Percentiles rank a stretch among this genome's conserved stretches.
Evolutionary conservation across 2,113 vertebrate species (phyloP).

Genomic region (Petrocephalus zakoni): DNA sequence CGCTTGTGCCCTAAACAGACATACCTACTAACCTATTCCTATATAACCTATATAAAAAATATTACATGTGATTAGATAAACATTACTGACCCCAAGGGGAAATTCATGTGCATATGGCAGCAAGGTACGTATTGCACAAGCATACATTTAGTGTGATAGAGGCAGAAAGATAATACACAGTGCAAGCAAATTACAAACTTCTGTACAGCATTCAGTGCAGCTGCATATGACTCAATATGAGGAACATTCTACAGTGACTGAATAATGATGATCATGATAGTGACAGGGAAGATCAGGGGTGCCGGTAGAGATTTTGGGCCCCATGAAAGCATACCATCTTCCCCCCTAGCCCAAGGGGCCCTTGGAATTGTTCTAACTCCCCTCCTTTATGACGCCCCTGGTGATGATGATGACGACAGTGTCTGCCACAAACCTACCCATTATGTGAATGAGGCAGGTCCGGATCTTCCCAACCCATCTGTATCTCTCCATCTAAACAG

Average conservation of each 20-base stretch:
- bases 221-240: not conserved
- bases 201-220: not conserved
- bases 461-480: not conserved
- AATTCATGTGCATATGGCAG: not conserved
- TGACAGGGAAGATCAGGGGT: not conserved
- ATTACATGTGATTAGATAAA: not conserved
- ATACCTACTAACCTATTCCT: not conserved
- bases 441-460: constrained; percentile 13
- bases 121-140: not conserved
- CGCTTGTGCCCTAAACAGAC: not conserved
- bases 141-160: not conserved
- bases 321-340: not conserved
- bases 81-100: not conserved
- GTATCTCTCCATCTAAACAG: constrained; percentile 15
- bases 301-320: not conserved
- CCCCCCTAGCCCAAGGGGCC: not conserved
- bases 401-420: not conserved
- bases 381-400: not conserved
- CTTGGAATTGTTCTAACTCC: not conserved
- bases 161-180: not conserved
- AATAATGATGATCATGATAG: not conserved
- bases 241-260: not conserved
- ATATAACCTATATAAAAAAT: not conserved
- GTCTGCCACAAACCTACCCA: constrained; percentile 12
- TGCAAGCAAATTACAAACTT: not conserved